Conservation (phyloP, 2,113 vertebrate species). For the Engystomops pustulosus region DNA sequence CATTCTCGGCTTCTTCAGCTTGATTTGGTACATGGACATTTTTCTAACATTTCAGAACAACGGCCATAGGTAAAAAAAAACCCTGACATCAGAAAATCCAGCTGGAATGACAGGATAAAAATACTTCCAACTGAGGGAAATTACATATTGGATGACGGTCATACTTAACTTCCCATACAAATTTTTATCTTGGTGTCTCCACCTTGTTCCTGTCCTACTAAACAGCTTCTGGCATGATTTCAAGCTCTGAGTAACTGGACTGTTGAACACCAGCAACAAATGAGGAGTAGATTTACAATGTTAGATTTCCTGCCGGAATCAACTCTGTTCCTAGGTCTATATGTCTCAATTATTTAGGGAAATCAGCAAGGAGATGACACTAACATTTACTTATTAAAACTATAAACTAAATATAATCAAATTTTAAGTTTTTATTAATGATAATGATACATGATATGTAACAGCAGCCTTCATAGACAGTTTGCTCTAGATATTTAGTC, state of each 20-base stretch:
- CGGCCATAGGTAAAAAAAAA: neutral
- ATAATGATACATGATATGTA: neutral
- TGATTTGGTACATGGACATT: neutral
- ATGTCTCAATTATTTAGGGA: neutral
- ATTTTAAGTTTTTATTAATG: neutral
- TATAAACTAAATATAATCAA: neutral
- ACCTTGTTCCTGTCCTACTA: constrained; percentile 49
- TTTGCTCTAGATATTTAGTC: no score
- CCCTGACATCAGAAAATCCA: constrained; percentile 5
- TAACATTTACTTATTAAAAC: neutral
- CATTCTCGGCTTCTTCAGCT: neutral
- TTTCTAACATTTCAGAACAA: neutral
- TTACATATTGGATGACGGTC: constrained; percentile 39
- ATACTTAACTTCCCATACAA: constrained; percentile 51
- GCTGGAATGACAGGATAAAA: constrained; percentile 31
- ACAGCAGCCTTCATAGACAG: no score
- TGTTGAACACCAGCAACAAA: constrained; percentile 5
- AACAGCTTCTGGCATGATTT: constrained; percentile 31
- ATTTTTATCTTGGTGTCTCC: constrained; percentile 50
- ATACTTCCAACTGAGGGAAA: constrained; percentile 25
- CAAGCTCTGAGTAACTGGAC: constrained; percentile 40
- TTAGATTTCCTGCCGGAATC: neutral
- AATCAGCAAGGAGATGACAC: neutral
- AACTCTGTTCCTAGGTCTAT: neutral
- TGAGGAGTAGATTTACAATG: neutral